Base-by-base conservation (phyloP, 2,113 vertebrate species). In the Apistogramma diplotaenia region DNA sequence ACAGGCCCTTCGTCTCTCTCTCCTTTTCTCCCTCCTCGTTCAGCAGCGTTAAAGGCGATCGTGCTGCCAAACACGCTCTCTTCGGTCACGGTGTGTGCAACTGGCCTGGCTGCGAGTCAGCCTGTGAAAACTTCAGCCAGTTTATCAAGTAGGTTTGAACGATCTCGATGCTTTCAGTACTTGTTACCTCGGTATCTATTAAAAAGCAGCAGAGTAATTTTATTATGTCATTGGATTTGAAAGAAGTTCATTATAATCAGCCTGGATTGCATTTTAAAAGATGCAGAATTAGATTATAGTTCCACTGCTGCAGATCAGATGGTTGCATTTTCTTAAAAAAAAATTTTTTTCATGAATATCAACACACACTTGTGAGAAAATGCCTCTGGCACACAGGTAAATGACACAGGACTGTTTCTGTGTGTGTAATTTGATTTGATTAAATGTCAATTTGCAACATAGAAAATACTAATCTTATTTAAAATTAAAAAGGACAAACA, bases 61-160 rank as follows among this genome's bases (percentile, higher is more conserved):
- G 90, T 72, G 90, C 93, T 55, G 94, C 95, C 76, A 93, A 95
- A 71, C 96, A 97, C 89, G 92, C 94, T 70, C 97, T 99, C 85
- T 99, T 98, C 78, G 94, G 95, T 85, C 97, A 97, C 86, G 96
- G 97, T 72, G 96, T 98, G 94, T 99, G 98, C 93, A 96, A 97
- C 87, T 99, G 97, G 97, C 97, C 98, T 23, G 96, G 97, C 84
- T 99, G 98, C 88, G 98, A 99, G 94, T 96, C 94, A 18, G 92
- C 95, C 91, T 99, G 97, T 93, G 96, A 97, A 93, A 96, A 96
- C 95, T 94, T 97, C 94, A 95, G 95, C 94, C 96, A 97, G 83
- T 99, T 99, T 94, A 94, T 97, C 93, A 97, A 96, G 98, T 99
- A 96, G 84, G 96, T 96, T 82, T 12, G 11, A 27, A 31, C 8